Base-by-base conservation (phyloP, 2,797 vertebrate species). In the Cheirogaleus major region DNA sequence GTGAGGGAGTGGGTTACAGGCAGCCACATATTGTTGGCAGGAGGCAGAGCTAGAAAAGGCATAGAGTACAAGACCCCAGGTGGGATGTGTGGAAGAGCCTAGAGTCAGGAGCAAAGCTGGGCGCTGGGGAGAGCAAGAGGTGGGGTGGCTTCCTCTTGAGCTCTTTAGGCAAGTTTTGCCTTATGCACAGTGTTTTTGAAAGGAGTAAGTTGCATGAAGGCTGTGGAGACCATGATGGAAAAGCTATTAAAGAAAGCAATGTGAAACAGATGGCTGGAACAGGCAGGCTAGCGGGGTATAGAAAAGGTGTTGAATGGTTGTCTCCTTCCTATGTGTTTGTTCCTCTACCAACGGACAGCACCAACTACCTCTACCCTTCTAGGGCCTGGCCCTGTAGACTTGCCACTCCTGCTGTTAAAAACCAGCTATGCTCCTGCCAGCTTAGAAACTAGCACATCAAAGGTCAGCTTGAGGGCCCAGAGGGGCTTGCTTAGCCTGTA, bases 251-350 rank as follows among this genome's bases (percentile, higher is more conserved):
- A 90, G 35, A 73, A 78, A 67, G 57, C 4, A 41, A 15, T 8
- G 43, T 52, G 67, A 78, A 35, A 13, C 1, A 41, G 27, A 0
- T 7, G 27, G 0, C 18, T 55, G 87, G 15, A 63, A 72, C 12
- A 5, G 38, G 17, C 80, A 0, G 15, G 3, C 30, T 41, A 0
- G 22, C 12, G 43, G 35, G 35, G 2, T 38, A 11, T 0, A 23
- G 27, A 50, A 80, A 50, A 48, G 43, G 61, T 5, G 32, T 22
- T 5, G 25, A 30, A 38, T 0, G 9, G 14, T 35, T 4, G 7
- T 61, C 52, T 82, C 5, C 48, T 61, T 83, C 43, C 82, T 38
- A 0, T 23, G 52, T 43, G 45, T 70, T 41, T 78, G 17, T 17
- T 50, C 43, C 18, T 57, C 4, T 78, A 4, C 10, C 22, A 35